phyloP scores from a whole-genome alignment of 2,888 invertebrate species.

The Ophraella communa region DNA sequence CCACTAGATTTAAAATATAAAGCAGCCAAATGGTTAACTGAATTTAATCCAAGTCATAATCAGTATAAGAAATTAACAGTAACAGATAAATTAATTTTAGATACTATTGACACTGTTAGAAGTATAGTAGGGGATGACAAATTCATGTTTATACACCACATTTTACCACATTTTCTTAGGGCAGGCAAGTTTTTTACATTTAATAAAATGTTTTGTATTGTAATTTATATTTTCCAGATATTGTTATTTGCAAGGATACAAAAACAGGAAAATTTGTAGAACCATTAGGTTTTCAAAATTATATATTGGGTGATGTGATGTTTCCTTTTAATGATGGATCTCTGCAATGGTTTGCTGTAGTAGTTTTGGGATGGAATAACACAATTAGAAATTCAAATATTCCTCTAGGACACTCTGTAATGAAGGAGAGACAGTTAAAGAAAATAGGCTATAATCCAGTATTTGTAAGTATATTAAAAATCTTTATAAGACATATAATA shows the following conservation, averaged over 20 bases:
- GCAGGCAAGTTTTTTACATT: slow-evolving; percentile 59
- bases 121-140: slow-evolving; percentile 62
- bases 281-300: slow-evolving; percentile 59
- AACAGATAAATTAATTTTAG: slow-evolving; percentile 67
- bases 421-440: slow-evolving; percentile 70
- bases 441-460: slow-evolving; percentile 66
- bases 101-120: slow-evolving; percentile 63
- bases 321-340: slow-evolving; percentile 31
- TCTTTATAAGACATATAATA: too few species aligned
- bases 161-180: slow-evolving; percentile 73
- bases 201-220: neutral
- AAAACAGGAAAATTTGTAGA: slow-evolving; percentile 62
- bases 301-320: slow-evolving; percentile 62
- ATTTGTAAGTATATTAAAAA: neutral
- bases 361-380: slow-evolving; percentile 69
- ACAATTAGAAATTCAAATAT: slow-evolving; percentile 62
- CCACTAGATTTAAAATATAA: slow-evolving; percentile 59
- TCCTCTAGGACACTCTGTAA: slow-evolving; percentile 64
- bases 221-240: slow-evolving; percentile 44
- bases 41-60: slow-evolving; percentile 65
- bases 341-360: slow-evolving; percentile 64
- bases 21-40: slow-evolving; percentile 67
- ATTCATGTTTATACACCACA: slow-evolving; percentile 63
- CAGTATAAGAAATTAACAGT: slow-evolving; percentile 63
- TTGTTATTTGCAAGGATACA: slow-evolving; percentile 58